Evolutionary conservation across 2,113 vertebrate species (phyloP).

Genomic region (Dinomys branickii): DNA sequence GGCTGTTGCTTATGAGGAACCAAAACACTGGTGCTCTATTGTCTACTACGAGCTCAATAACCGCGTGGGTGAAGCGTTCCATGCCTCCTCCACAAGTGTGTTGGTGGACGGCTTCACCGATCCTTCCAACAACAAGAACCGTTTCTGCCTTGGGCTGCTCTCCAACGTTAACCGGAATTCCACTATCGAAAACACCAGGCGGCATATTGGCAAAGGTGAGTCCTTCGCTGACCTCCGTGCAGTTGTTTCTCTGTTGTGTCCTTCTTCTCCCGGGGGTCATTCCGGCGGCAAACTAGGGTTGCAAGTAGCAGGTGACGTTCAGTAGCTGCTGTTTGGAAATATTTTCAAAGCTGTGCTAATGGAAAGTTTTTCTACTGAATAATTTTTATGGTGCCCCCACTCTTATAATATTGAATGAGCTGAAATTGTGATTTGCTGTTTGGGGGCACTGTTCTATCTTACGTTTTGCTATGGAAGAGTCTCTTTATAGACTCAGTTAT

Average conservation of each 20-base stretch:
- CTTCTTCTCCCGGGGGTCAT: not conserved
- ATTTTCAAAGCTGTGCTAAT: conserved; percentile 49
- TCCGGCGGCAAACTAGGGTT: not conserved
- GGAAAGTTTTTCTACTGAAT: conserved; percentile 61
- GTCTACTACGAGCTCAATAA: conserved; percentile 99
- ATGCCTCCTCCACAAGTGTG: conserved; percentile 97
- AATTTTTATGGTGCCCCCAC: conserved; percentile 45
- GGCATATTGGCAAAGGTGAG: conserved; percentile 98
- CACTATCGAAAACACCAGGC: conserved; percentile 98
- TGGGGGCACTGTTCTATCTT: not conserved
- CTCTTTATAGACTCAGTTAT: conserved; percentile 4
- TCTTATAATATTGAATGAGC: not conserved
- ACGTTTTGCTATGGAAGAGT: not conserved
- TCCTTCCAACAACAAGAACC: conserved; percentile 99
- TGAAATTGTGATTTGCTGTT: not conserved
- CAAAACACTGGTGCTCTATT: conserved; percentile 99
- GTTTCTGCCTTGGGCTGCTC: conserved; percentile 98
- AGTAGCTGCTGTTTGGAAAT: conserved; percentile 35
- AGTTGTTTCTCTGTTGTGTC: accelerated
- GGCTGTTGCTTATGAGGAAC: conserved; percentile 97
- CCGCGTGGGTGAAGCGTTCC: conserved; percentile 97
- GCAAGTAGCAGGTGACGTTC: not conserved
- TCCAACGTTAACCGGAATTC: conserved; percentile 99
- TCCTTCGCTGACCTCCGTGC: not conserved
- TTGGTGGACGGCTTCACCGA: conserved; percentile 99